Evolutionary conservation across 1,140 invertebrate species (phyloP), one percentile per base, ranked within the genome.

Genomic region (Drosophila tristis): DNA sequence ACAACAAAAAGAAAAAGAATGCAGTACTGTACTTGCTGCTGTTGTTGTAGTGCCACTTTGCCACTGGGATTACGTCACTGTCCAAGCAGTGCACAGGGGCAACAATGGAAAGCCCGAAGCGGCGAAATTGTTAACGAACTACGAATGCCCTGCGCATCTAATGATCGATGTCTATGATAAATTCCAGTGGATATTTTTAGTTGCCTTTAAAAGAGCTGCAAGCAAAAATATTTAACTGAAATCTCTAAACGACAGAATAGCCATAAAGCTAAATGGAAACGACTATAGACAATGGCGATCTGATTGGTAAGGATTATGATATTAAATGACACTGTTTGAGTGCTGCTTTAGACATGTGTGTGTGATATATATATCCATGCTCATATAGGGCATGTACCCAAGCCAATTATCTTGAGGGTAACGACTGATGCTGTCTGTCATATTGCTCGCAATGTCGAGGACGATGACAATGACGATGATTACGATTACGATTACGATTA

Each of bases 51-150:
- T 61, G 11, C 35, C 11, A 13, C 35, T 39, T 39, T 47, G 42
- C 54, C 39, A 15, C 29, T 60, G 64, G 57, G 78, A 87, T 86
- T 87, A 86, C 82, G 82, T 87, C 81, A 86, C 68, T 54, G 50
- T 53, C 60, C 55, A 11, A 64, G 65, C 74, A 85, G 62, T 70
- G 64, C 66, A 68, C 44, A 63, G 20, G 31, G 42, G 31, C 31
- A 54, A 49, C 48, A 49, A 26, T 16, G 16, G 11, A 23, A 29
- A 20, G 11, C 5, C 15, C 23, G 16, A 53, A 48, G 16, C 11
- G 31, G 8, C 7, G 5, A 7, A 8, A 23, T 31, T 15, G 16
- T 43, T 2, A 8, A 5, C 23, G 15, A 39, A 23, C 9, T 1
- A 5, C 0, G 8, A 16, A 70, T 56, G 67, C 51, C 31, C 66